Percentiles rank a stretch among this genome's conserved stretches.
Conservation (phyloP, 2,888 invertebrate species). For the Apamea epomidion region DNA sequence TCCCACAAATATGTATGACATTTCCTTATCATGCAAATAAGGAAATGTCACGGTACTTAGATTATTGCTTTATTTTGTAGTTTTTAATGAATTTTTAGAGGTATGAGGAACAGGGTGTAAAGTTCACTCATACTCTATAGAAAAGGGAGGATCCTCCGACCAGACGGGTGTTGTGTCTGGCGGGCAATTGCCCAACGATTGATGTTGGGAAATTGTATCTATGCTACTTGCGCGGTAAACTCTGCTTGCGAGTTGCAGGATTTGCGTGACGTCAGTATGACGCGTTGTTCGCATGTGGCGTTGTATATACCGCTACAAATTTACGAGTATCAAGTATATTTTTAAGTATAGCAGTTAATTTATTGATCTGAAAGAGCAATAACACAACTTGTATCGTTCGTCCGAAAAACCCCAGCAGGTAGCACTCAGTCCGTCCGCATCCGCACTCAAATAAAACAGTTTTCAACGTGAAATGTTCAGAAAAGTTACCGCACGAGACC, state of each 20-base stretch:
- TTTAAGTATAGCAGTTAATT: not conserved
- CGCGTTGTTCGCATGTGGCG: too few relatives aligned
- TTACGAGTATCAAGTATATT: too few relatives aligned
- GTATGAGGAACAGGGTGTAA: too few relatives aligned
- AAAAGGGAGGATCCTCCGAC: too few relatives aligned
- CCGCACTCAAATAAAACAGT: constrained; percentile 75
- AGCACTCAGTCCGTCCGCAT: constrained; percentile 68
- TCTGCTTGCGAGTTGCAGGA: too few relatives aligned
- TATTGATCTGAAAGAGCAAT: not conserved
- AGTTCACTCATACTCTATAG: too few relatives aligned
- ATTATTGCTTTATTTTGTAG: not conserved
- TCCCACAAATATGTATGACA: not conserved
- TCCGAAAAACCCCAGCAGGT: constrained; percentile 62
- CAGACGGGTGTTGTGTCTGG: too few relatives aligned
- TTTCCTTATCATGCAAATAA: not conserved
- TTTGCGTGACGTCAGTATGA: too few relatives aligned
- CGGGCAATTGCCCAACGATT: too few relatives aligned
- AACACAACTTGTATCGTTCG: constrained; percentile 8
- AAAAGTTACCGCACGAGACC: constrained; percentile 65
- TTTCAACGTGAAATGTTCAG: constrained; percentile 74
- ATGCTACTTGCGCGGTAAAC: too few relatives aligned
- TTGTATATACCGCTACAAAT: too few relatives aligned
- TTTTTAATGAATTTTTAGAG: not conserved
- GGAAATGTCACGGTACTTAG: not conserved
- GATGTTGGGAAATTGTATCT: too few relatives aligned